Conservation (phyloP, 2,113 vertebrate species). For the Nesoenas mayeri region DNA sequence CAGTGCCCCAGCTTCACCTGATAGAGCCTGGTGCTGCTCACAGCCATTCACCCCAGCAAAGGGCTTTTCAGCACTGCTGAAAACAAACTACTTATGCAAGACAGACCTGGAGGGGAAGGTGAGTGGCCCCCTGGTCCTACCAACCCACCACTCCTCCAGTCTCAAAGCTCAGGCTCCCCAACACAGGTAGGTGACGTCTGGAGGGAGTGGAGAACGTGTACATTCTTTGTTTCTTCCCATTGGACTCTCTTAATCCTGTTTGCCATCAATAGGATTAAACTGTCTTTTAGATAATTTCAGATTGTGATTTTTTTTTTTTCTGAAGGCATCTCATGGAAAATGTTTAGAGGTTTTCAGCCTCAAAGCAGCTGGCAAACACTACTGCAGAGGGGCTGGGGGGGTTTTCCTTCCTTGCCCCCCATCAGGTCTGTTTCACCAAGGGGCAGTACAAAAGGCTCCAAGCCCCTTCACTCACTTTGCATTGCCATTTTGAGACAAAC, state of each 20-base stretch:
- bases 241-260: neutral
- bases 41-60: neutral
- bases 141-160: neutral
- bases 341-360: neutral
- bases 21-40: neutral
- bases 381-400: neutral
- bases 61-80: neutral
- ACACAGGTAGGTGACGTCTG: neutral
- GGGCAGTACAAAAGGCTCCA: neutral
- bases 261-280: neutral
- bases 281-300: neutral
- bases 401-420: neutral
- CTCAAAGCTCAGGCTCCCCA: neutral
- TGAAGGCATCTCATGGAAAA: neutral
- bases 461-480: neutral
- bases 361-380: neutral
- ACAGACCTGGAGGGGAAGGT: neutral
- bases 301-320: neutral
- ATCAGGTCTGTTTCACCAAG: neutral
- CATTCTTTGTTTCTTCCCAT: neutral
- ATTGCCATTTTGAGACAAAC: neutral
- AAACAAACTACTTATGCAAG: neutral
- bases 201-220: neutral
- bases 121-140: neutral
- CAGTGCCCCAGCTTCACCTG: neutral